Conservation (phyloP, 2,113 vertebrate genomes). For the Lonchura striata region DNA sequence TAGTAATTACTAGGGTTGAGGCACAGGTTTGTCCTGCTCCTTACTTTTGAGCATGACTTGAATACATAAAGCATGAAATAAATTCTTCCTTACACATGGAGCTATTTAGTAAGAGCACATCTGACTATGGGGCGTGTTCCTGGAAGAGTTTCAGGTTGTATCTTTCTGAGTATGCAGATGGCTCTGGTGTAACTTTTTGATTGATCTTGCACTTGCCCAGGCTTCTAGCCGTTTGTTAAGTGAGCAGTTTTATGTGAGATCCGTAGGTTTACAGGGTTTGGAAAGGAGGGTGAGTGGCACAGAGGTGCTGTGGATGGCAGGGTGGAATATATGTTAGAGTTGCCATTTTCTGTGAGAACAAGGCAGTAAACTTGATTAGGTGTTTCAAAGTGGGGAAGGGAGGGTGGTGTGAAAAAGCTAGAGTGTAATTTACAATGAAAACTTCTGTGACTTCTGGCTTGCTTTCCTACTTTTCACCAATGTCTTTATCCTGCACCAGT, state of each 20-base stretch:
- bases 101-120: neutral
- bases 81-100: neutral
- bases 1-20: neutral
- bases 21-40: slow-evolving; percentile 36
- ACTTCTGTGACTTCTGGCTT: neutral
- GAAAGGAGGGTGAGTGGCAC: neutral
- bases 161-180: neutral
- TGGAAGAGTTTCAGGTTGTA: neutral
- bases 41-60: neutral
- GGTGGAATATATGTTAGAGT: neutral
- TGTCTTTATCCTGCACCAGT: neutral
- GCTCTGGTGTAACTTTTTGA: neutral
- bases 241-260: neutral
- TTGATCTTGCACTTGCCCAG: neutral
- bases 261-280: neutral
- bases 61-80: neutral
- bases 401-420: neutral
- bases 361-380: neutral
- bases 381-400: accelerated
- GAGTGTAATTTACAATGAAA: neutral
- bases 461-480: neutral
- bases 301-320: neutral
- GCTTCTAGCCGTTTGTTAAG: neutral
- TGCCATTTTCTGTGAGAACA: neutral
- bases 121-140: neutral